Base-by-base conservation (phyloP, 2,888 invertebrate species). In the Criorhina ranunculi region DNA sequence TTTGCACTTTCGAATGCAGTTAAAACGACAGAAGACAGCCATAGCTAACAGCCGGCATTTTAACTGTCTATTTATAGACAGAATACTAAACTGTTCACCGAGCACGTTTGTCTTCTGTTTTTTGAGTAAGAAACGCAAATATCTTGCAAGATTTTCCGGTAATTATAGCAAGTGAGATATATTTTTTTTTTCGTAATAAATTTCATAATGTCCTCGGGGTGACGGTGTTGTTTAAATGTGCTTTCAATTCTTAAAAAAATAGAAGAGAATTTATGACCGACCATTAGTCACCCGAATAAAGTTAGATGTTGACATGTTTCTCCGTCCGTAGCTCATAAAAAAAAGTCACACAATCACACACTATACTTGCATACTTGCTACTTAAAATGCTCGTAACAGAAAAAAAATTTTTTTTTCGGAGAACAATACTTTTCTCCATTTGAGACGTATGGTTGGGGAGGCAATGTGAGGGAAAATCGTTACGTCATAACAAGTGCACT, bases 401-500 rank as follows among this genome's bases (percentile, higher is more conserved):
- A 40, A 49, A 55, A 7, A 9, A 35, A n/a, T 8, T 19, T 4
- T 19, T 17, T 19, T 49, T 24, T 59, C 51, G 8, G 49, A 37
- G 8, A 57, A 31, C 15, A 44, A 57, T 40, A 29, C 12, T 29
- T 19, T 44, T 9, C 29, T 55, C 8, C 59, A 72, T 37, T 4
- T 24, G 44, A 31, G 29, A 44, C 59, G 62, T 17, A 15, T 40
- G 64, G 62, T 5, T 55, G n/a, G 57, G 40, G 29, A 49, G 15
- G 19, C 12, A 15, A 17, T 6, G 11, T 35, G 12, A 19, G 24
- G 35, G 29, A 69, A 35, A 75, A 55, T 80, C 17, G 85, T 85
- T 79, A 83, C 83, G 83, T 86, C 86, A 83, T 75, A 9, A 11
- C 72, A 69, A 76, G 79, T 85, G 79, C 86, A 86, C 83, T 86